Percentiles rank a stretch among this genome's conserved stretches.
Conservation (phyloP, 2,797 vertebrate species). For the Lutjanus argentimaculatus region DNA sequence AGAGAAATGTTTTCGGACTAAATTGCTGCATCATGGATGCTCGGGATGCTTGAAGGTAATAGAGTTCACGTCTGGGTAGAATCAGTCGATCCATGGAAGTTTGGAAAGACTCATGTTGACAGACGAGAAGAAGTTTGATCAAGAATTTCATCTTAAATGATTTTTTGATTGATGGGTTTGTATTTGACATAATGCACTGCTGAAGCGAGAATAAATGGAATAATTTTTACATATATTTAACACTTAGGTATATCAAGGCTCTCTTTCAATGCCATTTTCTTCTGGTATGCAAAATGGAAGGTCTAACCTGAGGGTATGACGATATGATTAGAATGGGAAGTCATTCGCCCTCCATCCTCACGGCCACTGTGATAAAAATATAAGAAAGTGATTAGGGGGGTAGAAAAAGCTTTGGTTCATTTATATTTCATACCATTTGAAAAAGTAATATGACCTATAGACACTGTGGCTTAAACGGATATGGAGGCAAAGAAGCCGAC, state of each 20-base stretch:
- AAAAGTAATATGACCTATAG: slow-evolving; percentile 85
- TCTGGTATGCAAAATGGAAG: slow-evolving; percentile 66
- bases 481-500: slow-evolving; percentile 43
- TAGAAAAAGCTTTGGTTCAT: slow-evolving; percentile 80
- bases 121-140: slow-evolving; percentile 42
- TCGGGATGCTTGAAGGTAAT: slow-evolving; percentile 70
- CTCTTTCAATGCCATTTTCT: slow-evolving; percentile 63
- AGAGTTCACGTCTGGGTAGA: slow-evolving; percentile 67
- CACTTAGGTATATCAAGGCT: slow-evolving; percentile 55
- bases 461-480: slow-evolving; percentile 59
- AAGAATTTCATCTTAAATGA: slow-evolving; percentile 38
- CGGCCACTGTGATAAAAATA: slow-evolving; percentile 80
- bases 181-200: slow-evolving; percentile 50
- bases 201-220: slow-evolving; percentile 55
- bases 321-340: slow-evolving; percentile 80
- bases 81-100: slow-evolving; percentile 53
- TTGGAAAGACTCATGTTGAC: slow-evolving; percentile 49
- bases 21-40: slow-evolving; percentile 72
- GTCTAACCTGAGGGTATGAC: slow-evolving; percentile 78
- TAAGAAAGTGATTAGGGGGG: slow-evolving; percentile 79
- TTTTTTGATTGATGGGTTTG: slow-evolving; percentile 57
- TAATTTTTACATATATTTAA: slow-evolving; percentile 66
- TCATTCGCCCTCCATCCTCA: slow-evolving; percentile 73
- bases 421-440: slow-evolving; percentile 83
- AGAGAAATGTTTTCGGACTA: slow-evolving; percentile 67